Evolutionary conservation across 2,888 invertebrate species (phyloP).

Genomic region (Tuberolachnus salignus): DNA sequence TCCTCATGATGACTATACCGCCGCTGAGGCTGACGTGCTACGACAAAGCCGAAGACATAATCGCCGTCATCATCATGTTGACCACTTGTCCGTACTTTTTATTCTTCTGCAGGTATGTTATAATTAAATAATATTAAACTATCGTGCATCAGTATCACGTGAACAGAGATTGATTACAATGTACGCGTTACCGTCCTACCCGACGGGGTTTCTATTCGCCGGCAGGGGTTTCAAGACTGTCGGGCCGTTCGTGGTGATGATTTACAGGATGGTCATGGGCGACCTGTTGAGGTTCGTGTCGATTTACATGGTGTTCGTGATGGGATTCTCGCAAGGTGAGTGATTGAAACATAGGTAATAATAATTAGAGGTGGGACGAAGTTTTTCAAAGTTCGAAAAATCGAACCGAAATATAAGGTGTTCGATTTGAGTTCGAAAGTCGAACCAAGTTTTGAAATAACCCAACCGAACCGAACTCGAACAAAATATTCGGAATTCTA

Average conservation of each 20-base stretch:
- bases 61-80: constrained; percentile 91
- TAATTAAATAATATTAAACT: no score
- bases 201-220: neutral
- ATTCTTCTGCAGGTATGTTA: constrained; percentile 86
- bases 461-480: no score
- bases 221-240: constrained; percentile 94
- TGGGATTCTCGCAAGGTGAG: constrained; percentile 94
- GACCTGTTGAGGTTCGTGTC: constrained; percentile 93
- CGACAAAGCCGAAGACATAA: constrained; percentile 86
- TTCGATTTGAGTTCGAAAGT: no score
- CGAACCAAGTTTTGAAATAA: no score
- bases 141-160: no score
- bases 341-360: neutral
- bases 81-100: constrained; percentile 96
- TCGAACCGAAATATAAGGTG: no score
- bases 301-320: constrained; percentile 95
- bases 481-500: no score
- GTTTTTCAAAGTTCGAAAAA: no score
- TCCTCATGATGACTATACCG: constrained; percentile 84
- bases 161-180: no score
- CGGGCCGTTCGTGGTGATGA: constrained; percentile 99
- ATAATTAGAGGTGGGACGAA: no score
- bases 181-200: no score
- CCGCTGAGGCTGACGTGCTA: constrained; percentile 83
- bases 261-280: constrained; percentile 97